Base-by-base conservation (phyloP, 2,797 vertebrate genomes). In the Alauda arvensis region DNA sequence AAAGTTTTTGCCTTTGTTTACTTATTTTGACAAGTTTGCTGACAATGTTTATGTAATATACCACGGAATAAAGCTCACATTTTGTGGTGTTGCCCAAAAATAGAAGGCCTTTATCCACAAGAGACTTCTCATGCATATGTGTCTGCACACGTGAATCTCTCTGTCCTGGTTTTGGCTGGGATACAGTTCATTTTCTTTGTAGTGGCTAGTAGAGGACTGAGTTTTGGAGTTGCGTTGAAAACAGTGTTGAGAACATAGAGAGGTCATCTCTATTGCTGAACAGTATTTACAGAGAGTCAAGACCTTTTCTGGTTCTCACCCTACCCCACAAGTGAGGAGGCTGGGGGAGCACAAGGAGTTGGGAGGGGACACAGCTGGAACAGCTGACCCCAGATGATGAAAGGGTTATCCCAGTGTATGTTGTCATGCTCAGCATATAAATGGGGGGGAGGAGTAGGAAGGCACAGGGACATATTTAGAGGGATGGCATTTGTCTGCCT, bases 391-490 rank as follows among this genome's bases (percentile, higher is more conserved):
- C 40, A 59, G 18, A 13, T 14, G 19, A 57, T 17, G 25, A 21
- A 46, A 52, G 7, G 2, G 8, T 21, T 46, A 19, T 46, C 12
- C 24, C 43, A 46, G 4, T 10, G 18, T 8, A 16, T 8, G 14
- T 6, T 8, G 0, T 61, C 52, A 19, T 13, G 6, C 15, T 74
- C 16, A 69, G 15, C 9, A 18, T 15, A 33, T 19, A 31, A 42
- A 34, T 19, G 8, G 11, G 2, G 6, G 6, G 1, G 9, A 13
- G 4, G 18, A 33, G 31, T 42, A 84, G 10, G 20, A 77, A 33
- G 4, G 4, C 1, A 9, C 4, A 5, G 3, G 10, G 23, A 26
- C 15, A 31, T 7, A 1, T 57, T 65, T 1, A 1, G 8, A 43
- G n/a, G 20, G 7, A 51, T 56, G n/a, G 5, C 10, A 4, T 63